These are phyloP conservation scores for Python bivittatus DNA, from an alignment of 2,113 vertebrate species.

Conservation along the genomic window DNA sequence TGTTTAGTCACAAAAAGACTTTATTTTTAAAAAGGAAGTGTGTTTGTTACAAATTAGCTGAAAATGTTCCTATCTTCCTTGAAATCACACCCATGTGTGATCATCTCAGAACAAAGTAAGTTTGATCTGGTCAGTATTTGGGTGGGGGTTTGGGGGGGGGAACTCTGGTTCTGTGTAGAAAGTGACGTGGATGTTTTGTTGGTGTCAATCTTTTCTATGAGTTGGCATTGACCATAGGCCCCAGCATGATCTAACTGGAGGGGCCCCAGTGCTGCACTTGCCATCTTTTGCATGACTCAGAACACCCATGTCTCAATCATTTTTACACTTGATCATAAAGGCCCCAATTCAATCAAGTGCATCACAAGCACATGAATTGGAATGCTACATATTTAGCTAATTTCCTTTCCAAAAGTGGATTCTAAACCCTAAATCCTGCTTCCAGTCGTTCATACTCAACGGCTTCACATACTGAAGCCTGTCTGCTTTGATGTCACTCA, in stretches of 20 bases:
- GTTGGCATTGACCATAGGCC: not conserved
- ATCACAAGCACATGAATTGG: rapidly evolving
- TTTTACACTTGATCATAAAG: conserved; percentile 13
- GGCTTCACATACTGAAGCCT: not conserved
- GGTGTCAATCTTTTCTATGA: conserved; percentile 24
- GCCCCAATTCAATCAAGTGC: rapidly evolving
- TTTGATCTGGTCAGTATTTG: conserved; percentile 64
- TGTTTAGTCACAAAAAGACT: conserved; percentile 67
- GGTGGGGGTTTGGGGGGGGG: not conserved
- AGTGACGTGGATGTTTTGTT: conserved; percentile 1
- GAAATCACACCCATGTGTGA: conserved; percentile 61
- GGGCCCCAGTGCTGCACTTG: conserved; percentile 38
- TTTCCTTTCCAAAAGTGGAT: conserved; percentile 21
- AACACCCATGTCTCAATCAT: not conserved
- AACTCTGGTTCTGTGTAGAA: conserved; percentile 22
- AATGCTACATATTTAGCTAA: not conserved
- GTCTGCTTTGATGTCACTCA: not conserved
- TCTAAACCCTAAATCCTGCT: not conserved
- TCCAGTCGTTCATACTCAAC: not conserved
- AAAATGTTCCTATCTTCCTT: conserved; percentile 64
- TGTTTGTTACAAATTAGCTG: conserved; percentile 64
- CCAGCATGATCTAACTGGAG: not conserved
- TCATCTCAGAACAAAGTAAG: conserved; percentile 63
- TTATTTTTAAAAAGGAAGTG: conserved; percentile 56
- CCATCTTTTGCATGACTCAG: conserved; percentile 32